Conservation (phyloP, 2,888 invertebrate genomes). For the Scaptomyza reducta region DNA sequence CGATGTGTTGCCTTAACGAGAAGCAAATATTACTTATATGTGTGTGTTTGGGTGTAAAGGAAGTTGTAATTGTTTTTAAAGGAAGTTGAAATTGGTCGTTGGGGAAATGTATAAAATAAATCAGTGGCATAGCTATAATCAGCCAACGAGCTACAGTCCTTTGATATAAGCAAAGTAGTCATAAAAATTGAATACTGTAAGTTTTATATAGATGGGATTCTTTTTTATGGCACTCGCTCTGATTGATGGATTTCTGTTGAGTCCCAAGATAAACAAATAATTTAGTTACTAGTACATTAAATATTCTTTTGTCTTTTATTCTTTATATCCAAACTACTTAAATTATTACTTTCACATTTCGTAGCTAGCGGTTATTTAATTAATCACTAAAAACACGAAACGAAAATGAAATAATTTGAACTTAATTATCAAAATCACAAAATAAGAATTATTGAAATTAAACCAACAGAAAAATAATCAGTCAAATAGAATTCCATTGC, state of each 20-base stretch:
- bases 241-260: background rate
- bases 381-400: too few relatives aligned
- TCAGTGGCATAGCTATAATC: constrained; percentile 44
- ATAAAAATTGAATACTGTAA: constrained; percentile 19
- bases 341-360: too few relatives aligned
- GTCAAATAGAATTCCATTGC: background rate
- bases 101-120: constrained; percentile 77
- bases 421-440: too few relatives aligned
- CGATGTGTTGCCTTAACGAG: constrained; percentile 80
- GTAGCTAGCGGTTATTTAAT: too few relatives aligned
- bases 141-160: constrained; percentile 9
- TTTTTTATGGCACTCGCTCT: background rate
- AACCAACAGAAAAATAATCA: background rate
- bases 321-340: too few relatives aligned
- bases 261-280: background rate
- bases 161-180: constrained; percentile 14
- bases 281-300: too few relatives aligned
- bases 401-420: too few relatives aligned
- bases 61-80: constrained; percentile 79
- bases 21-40: constrained; percentile 32
- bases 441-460: too few relatives aligned
- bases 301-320: too few relatives aligned
- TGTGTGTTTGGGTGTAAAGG: constrained; percentile 41
- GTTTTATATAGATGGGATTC: background rate
- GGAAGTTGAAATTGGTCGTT: constrained; percentile 76